Evolutionary conservation across 1,140 invertebrate genomes (phyloP), one percentile per base, ranked within the genome.

Genomic region (Aphelenchoides besseyi): DNA sequence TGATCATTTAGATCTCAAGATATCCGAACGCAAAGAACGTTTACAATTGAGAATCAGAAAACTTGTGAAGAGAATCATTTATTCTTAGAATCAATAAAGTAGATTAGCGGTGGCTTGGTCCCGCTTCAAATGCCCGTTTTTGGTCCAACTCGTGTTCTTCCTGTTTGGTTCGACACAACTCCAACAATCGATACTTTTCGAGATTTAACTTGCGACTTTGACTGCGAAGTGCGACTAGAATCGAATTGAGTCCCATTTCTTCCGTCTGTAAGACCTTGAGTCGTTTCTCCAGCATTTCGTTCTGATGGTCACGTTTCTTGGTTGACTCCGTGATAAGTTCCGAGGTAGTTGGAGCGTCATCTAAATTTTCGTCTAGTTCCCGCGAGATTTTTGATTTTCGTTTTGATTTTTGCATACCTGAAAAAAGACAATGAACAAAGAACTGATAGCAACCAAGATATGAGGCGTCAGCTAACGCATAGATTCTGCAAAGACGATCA

Each of bases 171-270:
- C 36, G 30, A 33, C 32, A 33, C 36, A 66, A 53, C 23, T 66
- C 63, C 28, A 41, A 29, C 12, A 66, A 30, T 2, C 63, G 63
- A 32, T 36, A 36, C 63, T 66, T 66, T 53, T 66, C 63, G 32
- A 66, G 16, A 2, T 37, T 28, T 33, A 66, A 53, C 30, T 66
- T 66, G 32, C 63, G 30, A 1, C n/a, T 26, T 16, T 66, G 63
- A 37, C 26, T 32, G 32, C 36, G 30, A 16, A 66, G 36, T 1
- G 30, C 63, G 26, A 53, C 29, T 23, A 66, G 1, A 1, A 66
- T 32, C 12, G 30, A 36, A 2, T 1, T 18, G 26, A 66, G 32
- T 0, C 28, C 63, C 23, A 23, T 37, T 35, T 66, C 63, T 66
- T 66, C 63, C 12, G 63, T 32, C 36, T 66, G 63, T 2, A 66